Conservation (phyloP, 2,797 vertebrate genomes). For the Diplodus puntazzo region DNA sequence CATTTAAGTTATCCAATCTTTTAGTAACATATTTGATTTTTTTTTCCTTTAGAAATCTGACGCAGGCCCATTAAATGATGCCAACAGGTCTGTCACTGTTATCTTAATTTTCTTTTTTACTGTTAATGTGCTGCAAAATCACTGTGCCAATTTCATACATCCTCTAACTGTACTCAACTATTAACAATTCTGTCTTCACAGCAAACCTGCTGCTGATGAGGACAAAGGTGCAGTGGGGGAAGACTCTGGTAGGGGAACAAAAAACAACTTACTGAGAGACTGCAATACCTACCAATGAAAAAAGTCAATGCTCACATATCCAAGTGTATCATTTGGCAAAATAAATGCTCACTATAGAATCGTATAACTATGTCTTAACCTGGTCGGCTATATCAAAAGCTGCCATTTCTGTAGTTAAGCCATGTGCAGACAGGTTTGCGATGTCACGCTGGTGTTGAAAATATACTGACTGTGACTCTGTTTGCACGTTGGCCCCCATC, state of each 20-base stretch:
- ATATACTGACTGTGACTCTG: background rate
- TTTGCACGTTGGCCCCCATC: background rate
- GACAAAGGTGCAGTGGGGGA: slow-evolving; percentile 27
- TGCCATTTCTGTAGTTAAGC: background rate
- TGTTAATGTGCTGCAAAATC: background rate
- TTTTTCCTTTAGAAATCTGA: slow-evolving; percentile 53
- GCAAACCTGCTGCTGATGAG: slow-evolving; percentile 22
- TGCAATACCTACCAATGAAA: no score
- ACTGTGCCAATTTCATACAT: background rate
- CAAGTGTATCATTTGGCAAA: background rate
- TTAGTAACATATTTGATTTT: background rate
- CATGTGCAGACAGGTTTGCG: background rate
- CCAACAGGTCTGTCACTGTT: slow-evolving; percentile 60
- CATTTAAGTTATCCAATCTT: background rate
- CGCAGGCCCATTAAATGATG: background rate
- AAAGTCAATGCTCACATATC: background rate
- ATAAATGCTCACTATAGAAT: background rate
- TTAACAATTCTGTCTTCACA: slow-evolving; percentile 36
- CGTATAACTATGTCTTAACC: background rate
- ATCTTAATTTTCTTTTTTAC: background rate
- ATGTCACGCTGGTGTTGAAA: background rate
- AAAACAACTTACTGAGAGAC: background rate
- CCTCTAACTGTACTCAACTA: background rate
- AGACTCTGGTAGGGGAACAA: slow-evolving; percentile 43
- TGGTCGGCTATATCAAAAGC: background rate